Base-by-base conservation (phyloP, 2,113 vertebrate genomes). In the Ursus arctos region DNA sequence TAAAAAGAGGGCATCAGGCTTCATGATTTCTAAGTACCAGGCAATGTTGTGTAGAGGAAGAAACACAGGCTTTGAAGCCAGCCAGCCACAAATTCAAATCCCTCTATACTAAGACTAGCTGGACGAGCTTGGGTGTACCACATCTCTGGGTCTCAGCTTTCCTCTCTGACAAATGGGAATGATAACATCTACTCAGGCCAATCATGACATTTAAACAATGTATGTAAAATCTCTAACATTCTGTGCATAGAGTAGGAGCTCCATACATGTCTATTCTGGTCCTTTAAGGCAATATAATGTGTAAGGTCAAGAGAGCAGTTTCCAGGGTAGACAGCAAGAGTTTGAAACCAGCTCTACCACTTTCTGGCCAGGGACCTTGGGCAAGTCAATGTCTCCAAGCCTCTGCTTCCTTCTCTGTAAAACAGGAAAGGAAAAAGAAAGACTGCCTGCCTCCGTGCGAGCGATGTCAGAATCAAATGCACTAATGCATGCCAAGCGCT, bases 71-170 rank as follows among this genome's bases (percentile, higher is more conserved):
- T 69, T 55, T 14, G 53, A 51, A 72, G 82, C 6, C 55, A 40
- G n/a, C 33, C 3, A 47, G 51, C 7, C 7, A 0, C 31, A 33
- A 81, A 15, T 76, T 80, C 69, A 53, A 80, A 51, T 59, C 26
- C 10, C 36, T 49, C 21, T 53, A 1, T 11, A 19, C 4, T 12
- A 4, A 18, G 24, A 7, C 26, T 53, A 22, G 16, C 11, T 51
- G 49, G 22, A 33, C 3, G 6, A n/a, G 18, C 8, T 10, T 10
- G 22, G 4, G 40, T 3, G 18, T 12, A 22, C 4, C 2, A 1
- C 24, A 10, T 33, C 15, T 22, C 71, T 69, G 65, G 51, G 9
- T 36, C 53, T 94, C 16, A 36, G 87, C 19, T 69, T 86, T 1
- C 11, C 61, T 53, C 4, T 19, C 59, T 40, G 31, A 61, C 6